Evolutionary conservation across 2,797 vertebrate genomes (phyloP).

Genomic region (Merluccius polli): DNA sequence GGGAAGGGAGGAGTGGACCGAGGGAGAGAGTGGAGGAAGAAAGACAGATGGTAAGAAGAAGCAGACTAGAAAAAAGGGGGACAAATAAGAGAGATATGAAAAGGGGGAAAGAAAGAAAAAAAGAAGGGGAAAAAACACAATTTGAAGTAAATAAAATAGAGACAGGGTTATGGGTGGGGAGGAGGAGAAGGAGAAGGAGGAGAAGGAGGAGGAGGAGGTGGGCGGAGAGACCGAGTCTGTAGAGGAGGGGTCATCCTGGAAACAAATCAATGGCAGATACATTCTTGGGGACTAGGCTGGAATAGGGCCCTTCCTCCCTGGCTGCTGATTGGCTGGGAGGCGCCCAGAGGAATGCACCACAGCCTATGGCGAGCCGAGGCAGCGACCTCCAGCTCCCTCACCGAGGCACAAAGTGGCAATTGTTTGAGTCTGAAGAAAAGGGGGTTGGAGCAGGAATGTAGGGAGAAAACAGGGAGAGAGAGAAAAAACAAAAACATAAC

Average conservation of each 20-base stretch:
- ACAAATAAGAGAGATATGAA: neutral
- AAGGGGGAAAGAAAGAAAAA: slow-evolving; percentile 32
- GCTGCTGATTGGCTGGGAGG: slow-evolving; percentile 60
- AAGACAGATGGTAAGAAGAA: slow-evolving; percentile 17
- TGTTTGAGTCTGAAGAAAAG: slow-evolving; percentile 74
- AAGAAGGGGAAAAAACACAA: slow-evolving; percentile 1
- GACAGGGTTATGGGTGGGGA: slow-evolving; percentile 29
- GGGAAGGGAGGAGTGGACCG: slow-evolving; percentile 22
- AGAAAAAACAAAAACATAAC: slow-evolving; percentile 60
- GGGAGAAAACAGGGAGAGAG: slow-evolving; percentile 47
- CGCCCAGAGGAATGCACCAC: slow-evolving; percentile 59
- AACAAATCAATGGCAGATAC: slow-evolving; percentile 77
- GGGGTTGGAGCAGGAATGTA: slow-evolving; percentile 70
- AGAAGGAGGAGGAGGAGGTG: slow-evolving; percentile 40
- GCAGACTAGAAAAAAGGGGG: slow-evolving; percentile 14
- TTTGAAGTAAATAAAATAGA: neutral
- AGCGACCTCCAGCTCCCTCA: slow-evolving; percentile 65
- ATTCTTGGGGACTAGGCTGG: slow-evolving; percentile 75
- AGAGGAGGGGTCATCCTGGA: slow-evolving; percentile 69
- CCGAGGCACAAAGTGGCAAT: slow-evolving; percentile 72
- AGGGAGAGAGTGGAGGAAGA: slow-evolving; percentile 6
- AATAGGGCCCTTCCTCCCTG: slow-evolving; percentile 69
- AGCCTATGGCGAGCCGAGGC: slow-evolving; percentile 70
- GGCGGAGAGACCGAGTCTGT: slow-evolving; percentile 43
- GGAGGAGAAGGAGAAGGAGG: neutral